Evolutionary conservation across 2,888 invertebrate species (phyloP).

Genomic region (Cephus runcator): DNA sequence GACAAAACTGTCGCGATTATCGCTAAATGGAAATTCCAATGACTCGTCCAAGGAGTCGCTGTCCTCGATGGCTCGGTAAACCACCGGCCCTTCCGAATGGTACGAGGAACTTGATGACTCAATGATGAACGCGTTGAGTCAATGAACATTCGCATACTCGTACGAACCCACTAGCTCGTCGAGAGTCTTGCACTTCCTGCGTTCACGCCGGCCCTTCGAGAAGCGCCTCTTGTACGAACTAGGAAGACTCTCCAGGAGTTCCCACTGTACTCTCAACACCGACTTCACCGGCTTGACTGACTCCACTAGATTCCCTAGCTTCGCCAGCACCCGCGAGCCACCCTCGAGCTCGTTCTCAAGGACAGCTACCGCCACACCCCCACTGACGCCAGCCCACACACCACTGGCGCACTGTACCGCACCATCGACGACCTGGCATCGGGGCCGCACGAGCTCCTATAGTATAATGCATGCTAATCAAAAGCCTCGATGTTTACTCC

Average conservation of each 20-base stretch:
- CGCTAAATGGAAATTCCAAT: constrained; percentile 15
- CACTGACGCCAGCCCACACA: background rate
- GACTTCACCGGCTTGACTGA: too few relatives aligned
- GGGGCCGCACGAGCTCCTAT: constrained; percentile 14
- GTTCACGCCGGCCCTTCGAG: too few relatives aligned
- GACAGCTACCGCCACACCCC: constrained; percentile 6
- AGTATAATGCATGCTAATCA: constrained; percentile 36
- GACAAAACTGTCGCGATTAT: constrained; percentile 57
- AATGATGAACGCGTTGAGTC: constrained; percentile 51
- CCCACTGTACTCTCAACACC: too few relatives aligned
- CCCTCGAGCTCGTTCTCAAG: constrained; percentile 11
- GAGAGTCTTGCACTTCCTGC: too few relatives aligned
- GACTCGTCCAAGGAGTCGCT: constrained; percentile 19
- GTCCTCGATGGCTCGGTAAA: constrained; percentile 37
- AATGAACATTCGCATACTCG: too few relatives aligned
- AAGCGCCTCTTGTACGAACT: too few relatives aligned
- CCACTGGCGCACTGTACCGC: too few relatives aligned
- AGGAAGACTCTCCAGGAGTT: too few relatives aligned
- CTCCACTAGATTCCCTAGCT: too few relatives aligned
- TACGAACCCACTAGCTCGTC: too few relatives aligned
- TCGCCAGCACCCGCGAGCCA: too few relatives aligned
- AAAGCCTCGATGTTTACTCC: constrained; percentile 10
- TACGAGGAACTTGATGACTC: constrained; percentile 62
- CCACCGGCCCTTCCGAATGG: constrained; percentile 58
- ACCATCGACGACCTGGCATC: constrained; percentile 14